Conservation (phyloP, 2,888 invertebrate genomes). For the Platycheirus albimanus region DNA sequence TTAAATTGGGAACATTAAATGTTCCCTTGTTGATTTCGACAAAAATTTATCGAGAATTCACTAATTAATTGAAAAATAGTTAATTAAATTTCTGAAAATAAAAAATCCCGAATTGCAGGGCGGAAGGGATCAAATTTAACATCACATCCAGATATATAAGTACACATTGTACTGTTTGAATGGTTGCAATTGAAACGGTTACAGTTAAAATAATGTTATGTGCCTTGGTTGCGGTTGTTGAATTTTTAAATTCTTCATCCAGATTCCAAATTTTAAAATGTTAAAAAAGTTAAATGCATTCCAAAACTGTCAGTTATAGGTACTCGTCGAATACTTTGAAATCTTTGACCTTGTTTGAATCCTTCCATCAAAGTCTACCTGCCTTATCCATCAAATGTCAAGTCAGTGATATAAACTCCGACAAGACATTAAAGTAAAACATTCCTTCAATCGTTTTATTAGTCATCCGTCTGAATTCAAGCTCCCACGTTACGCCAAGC, state of each 20-base stretch:
- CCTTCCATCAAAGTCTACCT: too few relatives aligned
- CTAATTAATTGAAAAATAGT: conserved; percentile 48
- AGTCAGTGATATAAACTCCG: conserved; percentile 2
- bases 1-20: conserved; percentile 47
- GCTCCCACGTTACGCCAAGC: conserved; percentile 54
- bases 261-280: too few relatives aligned
- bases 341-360: too few relatives aligned
- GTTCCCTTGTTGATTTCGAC: conserved; percentile 14
- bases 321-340: too few relatives aligned
- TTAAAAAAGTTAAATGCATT: too few relatives aligned
- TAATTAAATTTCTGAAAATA: conserved; percentile 41
- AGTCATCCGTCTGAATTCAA: conserved; percentile 7
- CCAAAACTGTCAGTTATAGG: too few relatives aligned
- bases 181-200: too few relatives aligned
- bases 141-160: too few relatives aligned
- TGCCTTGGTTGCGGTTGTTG: too few relatives aligned
- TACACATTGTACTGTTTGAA: neutral
- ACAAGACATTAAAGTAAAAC: conserved; percentile 5
- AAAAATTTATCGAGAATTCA: conserved; percentile 35
- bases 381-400: conserved; percentile 40
- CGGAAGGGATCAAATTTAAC: neutral
- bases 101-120: neutral
- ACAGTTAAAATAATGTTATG: too few relatives aligned
- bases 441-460: conserved; percentile 32
- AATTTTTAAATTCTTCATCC: too few relatives aligned